Conservation (phyloP, 1,140 invertebrate species). For the Alviniconcha marisindica region DNA sequence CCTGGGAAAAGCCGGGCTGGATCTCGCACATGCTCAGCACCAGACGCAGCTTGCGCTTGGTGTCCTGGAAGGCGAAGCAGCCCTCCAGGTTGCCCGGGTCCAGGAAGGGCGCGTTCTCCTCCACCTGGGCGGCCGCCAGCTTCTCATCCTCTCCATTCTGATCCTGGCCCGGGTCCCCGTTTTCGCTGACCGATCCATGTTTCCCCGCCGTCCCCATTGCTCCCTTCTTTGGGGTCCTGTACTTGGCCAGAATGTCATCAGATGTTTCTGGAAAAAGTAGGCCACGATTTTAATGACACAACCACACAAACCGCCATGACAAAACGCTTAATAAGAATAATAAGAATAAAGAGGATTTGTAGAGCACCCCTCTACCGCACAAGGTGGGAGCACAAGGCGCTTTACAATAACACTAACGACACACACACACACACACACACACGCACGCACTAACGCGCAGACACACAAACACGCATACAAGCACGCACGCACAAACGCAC, state of each 20-base stretch:
- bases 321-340: too few relatives aligned
- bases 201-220: neutral
- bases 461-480: too few relatives aligned
- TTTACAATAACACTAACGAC: too few relatives aligned
- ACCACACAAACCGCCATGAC: too few relatives aligned
- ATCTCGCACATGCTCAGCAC: constrained; percentile 86
- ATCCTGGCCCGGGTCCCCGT: constrained; percentile 11
- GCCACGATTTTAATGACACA: too few relatives aligned
- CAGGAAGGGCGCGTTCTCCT: constrained; percentile 79
- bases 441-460: too few relatives aligned
- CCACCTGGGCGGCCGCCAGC: constrained; percentile 54
- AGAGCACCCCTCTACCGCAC: too few relatives aligned
- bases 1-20: constrained; percentile 68
- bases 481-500: too few relatives aligned
- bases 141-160: constrained; percentile 46
- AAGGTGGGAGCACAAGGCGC: too few relatives aligned
- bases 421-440: too few relatives aligned
- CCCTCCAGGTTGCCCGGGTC: constrained; percentile 82
- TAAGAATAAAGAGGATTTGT: too few relatives aligned
- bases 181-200: constrained; percentile 6
- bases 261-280: constrained; percentile 83
- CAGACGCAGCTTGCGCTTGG: constrained; percentile 93
- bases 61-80: constrained; percentile 85
- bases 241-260: constrained; percentile 97
- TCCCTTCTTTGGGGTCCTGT: constrained; percentile 79